phyloP scores from a whole-genome alignment of 1,140 invertebrate species.

The Drosophila pseudoobscura region DNA sequence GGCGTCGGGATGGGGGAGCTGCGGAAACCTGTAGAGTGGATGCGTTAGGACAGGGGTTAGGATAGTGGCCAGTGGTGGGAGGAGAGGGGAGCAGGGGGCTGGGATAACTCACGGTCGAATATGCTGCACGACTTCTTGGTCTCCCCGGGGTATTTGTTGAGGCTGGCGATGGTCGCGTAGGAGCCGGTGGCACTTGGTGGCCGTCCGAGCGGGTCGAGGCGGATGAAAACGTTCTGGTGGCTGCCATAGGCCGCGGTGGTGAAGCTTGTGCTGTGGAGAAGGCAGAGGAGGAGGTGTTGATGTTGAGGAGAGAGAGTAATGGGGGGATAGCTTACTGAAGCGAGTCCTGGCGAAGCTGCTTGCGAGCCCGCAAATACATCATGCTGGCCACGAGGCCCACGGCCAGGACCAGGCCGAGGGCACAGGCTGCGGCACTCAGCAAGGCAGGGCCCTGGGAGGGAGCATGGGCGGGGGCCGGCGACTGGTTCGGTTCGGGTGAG shows the following conservation, averaged over 20 bases:
- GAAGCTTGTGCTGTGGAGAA: slow-evolving; percentile 85
- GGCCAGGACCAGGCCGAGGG: slow-evolving; percentile 89
- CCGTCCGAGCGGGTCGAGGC: slow-evolving; percentile 87
- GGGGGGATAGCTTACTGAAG: slow-evolving; percentile 86
- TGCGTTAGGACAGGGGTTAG: no score
- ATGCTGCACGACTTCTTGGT: slow-evolving; percentile 82
- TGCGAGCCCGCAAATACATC: slow-evolving; percentile 91
- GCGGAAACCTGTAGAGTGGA: slow-evolving; percentile 74
- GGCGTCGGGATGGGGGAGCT: slow-evolving; percentile 86
- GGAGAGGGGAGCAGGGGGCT: no score
- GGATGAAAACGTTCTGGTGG: slow-evolving; percentile 89
- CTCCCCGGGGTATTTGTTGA: slow-evolving; percentile 87
- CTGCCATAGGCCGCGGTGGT: slow-evolving; percentile 88
- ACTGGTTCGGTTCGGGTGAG: slow-evolving; percentile 80
- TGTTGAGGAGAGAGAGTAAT: background rate
- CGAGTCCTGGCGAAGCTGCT: slow-evolving; percentile 89
- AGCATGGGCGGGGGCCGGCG: slow-evolving; percentile 77
- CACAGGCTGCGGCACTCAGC: slow-evolving; percentile 89
- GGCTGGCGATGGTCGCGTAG: slow-evolving; percentile 91
- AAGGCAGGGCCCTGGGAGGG: slow-evolving; percentile 78
- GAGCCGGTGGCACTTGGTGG: slow-evolving; percentile 90
- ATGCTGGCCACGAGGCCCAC: slow-evolving; percentile 89
- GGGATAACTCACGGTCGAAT: slow-evolving; percentile 70
- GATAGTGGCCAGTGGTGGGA: slow-evolving; percentile 1
- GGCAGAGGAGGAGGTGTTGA: slow-evolving; percentile 7